phyloP scores from a whole-genome alignment of 2,113 vertebrate species.

The Pseudorectes ferrugineus region DNA sequence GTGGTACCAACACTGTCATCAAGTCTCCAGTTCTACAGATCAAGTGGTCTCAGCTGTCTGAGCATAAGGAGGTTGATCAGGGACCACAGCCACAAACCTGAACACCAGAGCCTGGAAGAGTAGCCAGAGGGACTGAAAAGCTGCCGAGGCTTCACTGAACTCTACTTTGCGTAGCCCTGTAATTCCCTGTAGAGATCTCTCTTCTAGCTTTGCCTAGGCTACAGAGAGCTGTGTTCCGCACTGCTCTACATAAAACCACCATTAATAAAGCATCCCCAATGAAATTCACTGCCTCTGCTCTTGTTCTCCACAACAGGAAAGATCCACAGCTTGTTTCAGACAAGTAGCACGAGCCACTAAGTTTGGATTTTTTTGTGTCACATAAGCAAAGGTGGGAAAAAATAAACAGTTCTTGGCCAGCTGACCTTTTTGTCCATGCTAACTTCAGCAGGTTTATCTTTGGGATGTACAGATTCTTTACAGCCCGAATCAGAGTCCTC shows the following conservation, averaged over 20 bases:
- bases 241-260: background rate
- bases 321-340: background rate
- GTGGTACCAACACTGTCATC: background rate
- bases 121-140: background rate
- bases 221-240: background rate
- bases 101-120: background rate
- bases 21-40: background rate
- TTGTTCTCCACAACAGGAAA: background rate
- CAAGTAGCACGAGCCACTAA: background rate
- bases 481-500: constrained; percentile 50
- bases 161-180: background rate
- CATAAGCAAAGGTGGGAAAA: background rate
- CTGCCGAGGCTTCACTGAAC: background rate
- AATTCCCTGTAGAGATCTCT: background rate
- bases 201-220: background rate
- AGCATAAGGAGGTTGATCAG: background rate
- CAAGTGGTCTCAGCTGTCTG: background rate
- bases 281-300: background rate
- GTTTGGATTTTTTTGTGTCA: background rate
- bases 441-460: constrained; percentile 43
- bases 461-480: constrained; percentile 51
- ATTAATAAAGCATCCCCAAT: background rate
- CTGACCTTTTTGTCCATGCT: constrained; percentile 85
- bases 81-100: background rate
- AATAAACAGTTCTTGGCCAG: background rate